Percentiles rank a stretch among this genome's conserved stretches.
These are phyloP conservation scores for Ridgeia piscesae DNA, from an alignment of 1,140 invertebrate genomes.

Conservation along the genomic window DNA sequence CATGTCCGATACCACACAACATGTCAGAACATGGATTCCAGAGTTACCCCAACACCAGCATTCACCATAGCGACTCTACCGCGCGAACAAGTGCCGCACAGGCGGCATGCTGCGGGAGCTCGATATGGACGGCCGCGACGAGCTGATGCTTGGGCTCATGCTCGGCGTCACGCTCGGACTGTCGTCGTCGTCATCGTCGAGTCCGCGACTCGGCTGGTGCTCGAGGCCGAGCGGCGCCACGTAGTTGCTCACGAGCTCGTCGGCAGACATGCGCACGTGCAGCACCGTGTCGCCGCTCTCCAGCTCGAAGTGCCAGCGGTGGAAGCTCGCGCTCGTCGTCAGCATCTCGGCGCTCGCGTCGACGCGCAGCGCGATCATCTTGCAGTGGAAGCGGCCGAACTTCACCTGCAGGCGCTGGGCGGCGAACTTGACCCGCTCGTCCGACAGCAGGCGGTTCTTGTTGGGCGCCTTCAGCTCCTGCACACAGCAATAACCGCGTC, in stretches of 20 bases:
- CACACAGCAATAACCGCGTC: background rate
- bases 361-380: conserved; percentile 13
- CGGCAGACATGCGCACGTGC: conserved; percentile 1
- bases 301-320: conserved; percentile 21
- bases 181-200: background rate
- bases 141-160: background rate
- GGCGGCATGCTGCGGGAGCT: background rate
- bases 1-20: background rate
- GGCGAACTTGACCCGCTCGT: conserved; percentile 12
- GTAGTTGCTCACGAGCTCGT: conserved; percentile 15
- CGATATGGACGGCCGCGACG: background rate
- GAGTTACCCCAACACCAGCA: background rate
- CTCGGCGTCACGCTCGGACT: background rate
- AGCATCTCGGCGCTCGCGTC: conserved; percentile 3
- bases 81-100: background rate
- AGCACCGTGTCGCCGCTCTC: conserved; percentile 20
- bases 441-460: conserved; percentile 21
- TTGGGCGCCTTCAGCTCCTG: conserved; percentile 19
- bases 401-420: conserved; percentile 12
- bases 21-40: background rate
- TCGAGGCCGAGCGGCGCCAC: conserved; percentile 18
- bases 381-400: conserved; percentile 22
- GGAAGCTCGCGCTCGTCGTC: conserved; percentile 19
- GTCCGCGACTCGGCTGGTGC: conserved; percentile 1
- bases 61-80: background rate